Base-by-base conservation (phyloP, 2,113 vertebrate genomes). In the Origma solitaria region DNA sequence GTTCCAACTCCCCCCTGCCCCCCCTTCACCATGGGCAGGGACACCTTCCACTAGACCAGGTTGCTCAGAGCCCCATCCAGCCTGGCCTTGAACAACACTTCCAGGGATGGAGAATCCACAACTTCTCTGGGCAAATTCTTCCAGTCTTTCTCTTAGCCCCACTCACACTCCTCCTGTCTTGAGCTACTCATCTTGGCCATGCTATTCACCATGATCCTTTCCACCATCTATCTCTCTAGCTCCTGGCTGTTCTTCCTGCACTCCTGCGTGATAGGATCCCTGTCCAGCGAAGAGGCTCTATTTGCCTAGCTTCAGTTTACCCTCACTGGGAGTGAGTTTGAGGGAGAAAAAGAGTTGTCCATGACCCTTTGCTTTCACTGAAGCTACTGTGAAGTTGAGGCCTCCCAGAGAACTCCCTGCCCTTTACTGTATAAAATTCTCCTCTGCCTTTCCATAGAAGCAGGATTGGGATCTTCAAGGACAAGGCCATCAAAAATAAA, bases 221-320 rank as follows among this genome's bases (percentile, higher is more conserved):
- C 62, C 28, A 47, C 38, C 31, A 15, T 27, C 23, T 6, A 31
- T 23, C 24, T 73, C 13, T 80, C 42, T 27, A 64, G 35, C 38
- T 86, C 38, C 24, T 47, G 51, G 30, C 13, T 91, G 18, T 3
- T 72, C 70, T 79, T 88, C 53, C 57, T 14, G 1, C 4, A 20
- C 15, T 28, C 13, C 27, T 66, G 31, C 18, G 35, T 0, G 0
- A 15, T 11, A 58, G 35, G 19, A 71, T 10, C 6, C 7, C 4
- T 2, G 14, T 12, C n/a, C 15, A 79, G 40, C 51, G 10, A 47
- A 61, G 45, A 81, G 87, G 44, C 4, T 35, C 4, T 49, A 33
- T 53, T 42, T 90, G 24, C 10, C 19, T 45, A 78, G 23, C 14
- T 69, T 77, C 4, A 2, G 27, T 19, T 56, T 65, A 60, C 4